Percentiles rank a stretch among this genome's conserved stretches.
Evolutionary conservation across 1,140 invertebrate genomes (phyloP).

Genomic region (Apis laboriosa): DNA sequence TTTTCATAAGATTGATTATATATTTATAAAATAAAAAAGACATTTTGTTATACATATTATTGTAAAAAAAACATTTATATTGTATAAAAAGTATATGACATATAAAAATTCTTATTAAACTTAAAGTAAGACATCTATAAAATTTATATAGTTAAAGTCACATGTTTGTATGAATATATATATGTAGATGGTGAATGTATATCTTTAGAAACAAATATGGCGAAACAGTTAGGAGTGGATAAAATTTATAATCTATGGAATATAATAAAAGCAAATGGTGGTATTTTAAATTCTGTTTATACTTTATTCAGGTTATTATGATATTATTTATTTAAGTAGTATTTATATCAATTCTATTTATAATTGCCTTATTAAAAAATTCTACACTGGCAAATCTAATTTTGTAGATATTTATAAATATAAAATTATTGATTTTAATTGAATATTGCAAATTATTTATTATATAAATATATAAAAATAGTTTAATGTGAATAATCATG

Average conservation of each 20-base stretch:
- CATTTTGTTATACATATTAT: too few species aligned
- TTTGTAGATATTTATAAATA: slow-evolving; percentile 1
- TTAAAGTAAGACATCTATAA: not conserved
- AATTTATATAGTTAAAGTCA: slow-evolving; percentile 5
- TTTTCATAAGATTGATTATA: not conserved
- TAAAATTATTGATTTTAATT: slow-evolving; percentile 22
- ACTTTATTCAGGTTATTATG: slow-evolving; percentile 88
- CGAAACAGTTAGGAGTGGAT: slow-evolving; percentile 86
- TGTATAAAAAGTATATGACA: not conserved
- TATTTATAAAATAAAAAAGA: not conserved
- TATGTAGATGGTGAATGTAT: not conserved
- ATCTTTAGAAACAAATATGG: slow-evolving; percentile 79
- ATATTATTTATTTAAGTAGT: slow-evolving; percentile 27
- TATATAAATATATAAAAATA: slow-evolving; percentile 31
- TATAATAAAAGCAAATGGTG: slow-evolving; percentile 89
- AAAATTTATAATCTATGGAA: slow-evolving; percentile 86
- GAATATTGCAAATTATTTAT: slow-evolving; percentile 19
- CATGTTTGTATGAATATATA: not conserved
- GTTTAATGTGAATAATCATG: slow-evolving; percentile 48
- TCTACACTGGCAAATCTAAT: slow-evolving; percentile 47
- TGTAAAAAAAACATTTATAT: not conserved
- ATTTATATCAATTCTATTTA: slow-evolving; percentile 26
- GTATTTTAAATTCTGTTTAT: slow-evolving; percentile 85
- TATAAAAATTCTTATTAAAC: not conserved
- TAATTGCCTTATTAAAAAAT: not conserved